Evolutionary conservation across 2,113 vertebrate species (phyloP).

Genomic region (Pavo muticus): DNA sequence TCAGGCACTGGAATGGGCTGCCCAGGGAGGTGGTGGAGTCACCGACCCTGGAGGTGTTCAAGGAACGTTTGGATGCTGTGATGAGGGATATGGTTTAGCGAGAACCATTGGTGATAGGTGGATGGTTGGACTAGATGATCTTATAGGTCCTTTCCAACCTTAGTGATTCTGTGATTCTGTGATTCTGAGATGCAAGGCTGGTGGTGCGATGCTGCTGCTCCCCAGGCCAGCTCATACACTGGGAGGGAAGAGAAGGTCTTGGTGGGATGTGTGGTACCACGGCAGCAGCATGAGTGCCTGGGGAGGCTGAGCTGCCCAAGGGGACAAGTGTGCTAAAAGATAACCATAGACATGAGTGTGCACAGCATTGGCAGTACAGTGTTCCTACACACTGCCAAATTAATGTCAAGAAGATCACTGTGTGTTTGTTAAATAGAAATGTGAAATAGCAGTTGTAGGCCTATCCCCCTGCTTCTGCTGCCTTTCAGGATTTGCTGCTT

Average conservation of each 20-base stretch:
- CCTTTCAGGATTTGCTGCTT: background rate
- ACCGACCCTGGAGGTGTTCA: too few relatives aligned
- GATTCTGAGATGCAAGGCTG: background rate
- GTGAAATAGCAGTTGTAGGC: background rate
- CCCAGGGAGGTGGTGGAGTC: too few relatives aligned
- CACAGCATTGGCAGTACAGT: background rate
- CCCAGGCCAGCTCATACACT: background rate
- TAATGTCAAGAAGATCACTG: background rate
- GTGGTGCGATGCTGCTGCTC: fast-evolving
- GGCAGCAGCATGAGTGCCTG: background rate
- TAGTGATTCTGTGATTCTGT: too few relatives aligned
- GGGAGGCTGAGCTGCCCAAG: background rate
- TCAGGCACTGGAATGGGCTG: too few relatives aligned
- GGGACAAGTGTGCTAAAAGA: background rate
- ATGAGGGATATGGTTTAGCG: too few relatives aligned
- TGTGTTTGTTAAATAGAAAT: constrained; percentile 25
- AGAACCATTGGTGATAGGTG: too few relatives aligned
- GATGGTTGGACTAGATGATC: too few relatives aligned
- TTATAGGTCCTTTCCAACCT: too few relatives aligned
- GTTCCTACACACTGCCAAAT: background rate
- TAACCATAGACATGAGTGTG: background rate
- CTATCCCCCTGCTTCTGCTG: constrained; percentile 13
- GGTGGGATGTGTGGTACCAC: background rate
- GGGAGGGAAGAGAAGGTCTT: background rate
- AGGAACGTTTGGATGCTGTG: too few relatives aligned